Evolutionary conservation across 2,797 vertebrate species (phyloP).

Genomic region (Thripadectes ignobilis): DNA sequence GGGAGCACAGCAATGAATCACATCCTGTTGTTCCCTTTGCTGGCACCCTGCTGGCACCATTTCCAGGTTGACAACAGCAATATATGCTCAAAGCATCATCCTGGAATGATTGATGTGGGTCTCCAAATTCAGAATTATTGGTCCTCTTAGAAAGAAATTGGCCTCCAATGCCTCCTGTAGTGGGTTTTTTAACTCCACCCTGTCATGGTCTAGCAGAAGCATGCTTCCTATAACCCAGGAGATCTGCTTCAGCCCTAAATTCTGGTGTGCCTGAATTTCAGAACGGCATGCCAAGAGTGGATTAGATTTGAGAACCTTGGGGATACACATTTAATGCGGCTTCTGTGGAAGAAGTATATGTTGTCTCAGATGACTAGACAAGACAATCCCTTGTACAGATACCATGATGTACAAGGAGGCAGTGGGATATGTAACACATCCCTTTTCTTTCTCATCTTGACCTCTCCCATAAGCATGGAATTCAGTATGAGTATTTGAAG

Average conservation of each 20-base stretch:
- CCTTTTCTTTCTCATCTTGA: neutral
- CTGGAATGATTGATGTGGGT: neutral
- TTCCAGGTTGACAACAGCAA: neutral
- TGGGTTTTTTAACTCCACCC: neutral
- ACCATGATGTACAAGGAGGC: rapidly evolving
- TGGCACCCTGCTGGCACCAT: neutral
- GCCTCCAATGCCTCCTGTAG: neutral
- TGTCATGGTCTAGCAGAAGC: neutral
- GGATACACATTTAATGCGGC: neutral
- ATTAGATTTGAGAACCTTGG: neutral
- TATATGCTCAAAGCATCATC: neutral
- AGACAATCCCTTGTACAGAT: neutral
- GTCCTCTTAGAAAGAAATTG: neutral
- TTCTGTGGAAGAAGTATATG: neutral
- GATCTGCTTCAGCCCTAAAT: neutral
- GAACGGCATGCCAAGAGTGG: neutral
- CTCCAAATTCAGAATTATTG: neutral
- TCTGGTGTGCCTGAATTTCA: neutral
- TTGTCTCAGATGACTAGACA: neutral
- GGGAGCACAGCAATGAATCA: neutral
- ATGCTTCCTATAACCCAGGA: neutral
- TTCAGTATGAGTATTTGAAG: neutral
- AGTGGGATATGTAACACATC: neutral
- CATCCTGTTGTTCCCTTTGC: constrained; percentile 7
- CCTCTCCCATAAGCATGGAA: neutral